These are phyloP conservation scores for Matsumurasca onukii DNA, from an alignment of 1,140 invertebrate genomes.

Conservation along the genomic window DNA sequence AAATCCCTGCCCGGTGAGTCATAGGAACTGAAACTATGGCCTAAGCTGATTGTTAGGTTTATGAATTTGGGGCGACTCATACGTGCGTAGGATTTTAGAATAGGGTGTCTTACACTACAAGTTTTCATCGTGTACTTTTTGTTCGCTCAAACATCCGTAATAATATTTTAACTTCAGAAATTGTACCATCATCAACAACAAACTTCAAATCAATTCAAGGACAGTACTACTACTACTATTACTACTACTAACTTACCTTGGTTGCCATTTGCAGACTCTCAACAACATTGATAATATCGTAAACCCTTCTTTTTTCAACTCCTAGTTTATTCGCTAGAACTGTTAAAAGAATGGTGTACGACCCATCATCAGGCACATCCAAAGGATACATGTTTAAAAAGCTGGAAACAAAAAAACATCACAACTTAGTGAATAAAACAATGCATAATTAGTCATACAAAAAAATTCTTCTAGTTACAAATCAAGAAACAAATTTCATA, in stretches of 20 bases:
- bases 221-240: neutral
- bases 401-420: conserved; percentile 44
- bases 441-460: too few relatives aligned
- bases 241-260: conserved; percentile 45
- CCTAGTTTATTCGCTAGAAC: conserved; percentile 54
- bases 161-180: neutral
- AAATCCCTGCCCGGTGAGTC: too few relatives aligned
- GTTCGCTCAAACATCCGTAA: neutral
- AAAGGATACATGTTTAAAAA: conserved; percentile 58
- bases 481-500: too few relatives aligned
- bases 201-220: neutral
- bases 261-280: conserved; percentile 71
- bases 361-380: conserved; percentile 44
- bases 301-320: conserved; percentile 68
- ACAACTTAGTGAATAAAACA: too few relatives aligned
- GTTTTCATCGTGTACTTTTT: too few relatives aligned
- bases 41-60: too few relatives aligned
- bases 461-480: too few relatives aligned
- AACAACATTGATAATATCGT: conserved; percentile 76
- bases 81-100: too few relatives aligned
- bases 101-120: too few relatives aligned
- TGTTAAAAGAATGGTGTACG: conserved; percentile 55
- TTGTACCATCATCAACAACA: neutral
- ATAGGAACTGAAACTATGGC: too few relatives aligned
- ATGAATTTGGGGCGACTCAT: too few relatives aligned